A percentile compares a stretch with the other conserved stretches of the same genome.
Conservation (phyloP, 2,797 vertebrate genomes). For the Sciurus carolinensis region DNA sequence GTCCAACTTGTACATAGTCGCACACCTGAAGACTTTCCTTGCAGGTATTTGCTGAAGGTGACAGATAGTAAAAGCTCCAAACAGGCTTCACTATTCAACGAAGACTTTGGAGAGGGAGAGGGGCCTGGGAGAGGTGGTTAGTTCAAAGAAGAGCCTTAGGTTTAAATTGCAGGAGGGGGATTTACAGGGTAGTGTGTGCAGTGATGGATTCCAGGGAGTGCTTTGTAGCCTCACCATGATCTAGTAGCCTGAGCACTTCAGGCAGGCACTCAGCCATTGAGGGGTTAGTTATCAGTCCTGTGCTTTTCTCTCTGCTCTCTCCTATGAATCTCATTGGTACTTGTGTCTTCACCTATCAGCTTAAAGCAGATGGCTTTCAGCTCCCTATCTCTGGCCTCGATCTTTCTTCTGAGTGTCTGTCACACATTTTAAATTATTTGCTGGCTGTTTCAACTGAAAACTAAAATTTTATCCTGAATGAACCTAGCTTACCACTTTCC, state of each 20-base stretch:
- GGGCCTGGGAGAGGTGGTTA: neutral
- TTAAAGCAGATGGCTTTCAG: neutral
- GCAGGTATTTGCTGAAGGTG: constrained; percentile 43
- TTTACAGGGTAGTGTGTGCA: neutral
- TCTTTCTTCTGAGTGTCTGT: constrained; percentile 21
- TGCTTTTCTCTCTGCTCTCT: neutral
- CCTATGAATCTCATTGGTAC: neutral
- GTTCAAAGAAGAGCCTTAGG: constrained; percentile 27
- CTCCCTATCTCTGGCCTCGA: neutral
- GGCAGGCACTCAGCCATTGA: neutral
- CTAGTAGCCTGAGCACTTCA: neutral
- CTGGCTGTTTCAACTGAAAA: neutral
- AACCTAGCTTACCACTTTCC: neutral
- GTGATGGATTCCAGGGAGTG: neutral
- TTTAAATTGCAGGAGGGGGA: constrained; percentile 35
- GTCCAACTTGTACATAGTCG: neutral
- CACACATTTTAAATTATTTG: constrained; percentile 48
- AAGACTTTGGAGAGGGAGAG: constrained; percentile 63
- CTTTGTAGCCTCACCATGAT: rapidly evolving
- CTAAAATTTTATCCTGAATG: neutral
- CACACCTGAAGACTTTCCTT: neutral
- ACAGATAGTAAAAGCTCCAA: constrained; percentile 63
- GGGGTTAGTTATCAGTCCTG: rapidly evolving
- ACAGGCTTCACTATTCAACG: constrained; percentile 11
- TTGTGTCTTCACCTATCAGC: neutral